Percentiles rank a stretch among this genome's conserved stretches.
Evolutionary conservation across 2,888 invertebrate species (phyloP).

Genomic region (Caenorhabditis sp.): DNA sequence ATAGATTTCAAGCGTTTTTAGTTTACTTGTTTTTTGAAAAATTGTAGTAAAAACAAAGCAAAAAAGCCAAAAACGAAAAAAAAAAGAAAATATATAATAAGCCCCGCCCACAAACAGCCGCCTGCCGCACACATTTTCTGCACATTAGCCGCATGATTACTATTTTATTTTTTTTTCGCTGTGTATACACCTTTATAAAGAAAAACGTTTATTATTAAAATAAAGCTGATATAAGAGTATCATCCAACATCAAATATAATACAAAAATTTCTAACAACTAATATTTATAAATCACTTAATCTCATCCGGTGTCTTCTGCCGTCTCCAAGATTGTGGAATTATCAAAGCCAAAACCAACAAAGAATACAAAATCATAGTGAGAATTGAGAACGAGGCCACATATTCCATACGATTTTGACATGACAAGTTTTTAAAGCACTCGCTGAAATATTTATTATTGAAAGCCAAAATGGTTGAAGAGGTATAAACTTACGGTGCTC

Average conservation of each 20-base stretch:
- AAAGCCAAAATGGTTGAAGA: too few species aligned
- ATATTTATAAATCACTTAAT: slow-evolving; percentile 31
- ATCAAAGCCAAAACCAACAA: slow-evolving; percentile 52
- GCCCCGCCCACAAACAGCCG: not conserved
- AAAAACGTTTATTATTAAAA: not conserved
- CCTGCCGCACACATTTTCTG: slow-evolving; percentile 14
- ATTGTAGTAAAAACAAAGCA: not conserved
- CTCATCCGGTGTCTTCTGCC: slow-evolving; percentile 61
- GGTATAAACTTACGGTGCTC: slow-evolving; percentile 1
- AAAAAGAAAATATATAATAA: not conserved
- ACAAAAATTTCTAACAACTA: too few species aligned
- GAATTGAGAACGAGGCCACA: slow-evolving; percentile 53
- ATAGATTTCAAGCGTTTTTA: too few species aligned
- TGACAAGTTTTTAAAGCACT: slow-evolving; percentile 47
- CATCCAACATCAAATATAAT: too few species aligned
- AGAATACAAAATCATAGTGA: slow-evolving; percentile 56
- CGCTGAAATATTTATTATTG: slow-evolving; percentile 23
- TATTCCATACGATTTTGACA: slow-evolving; percentile 50
- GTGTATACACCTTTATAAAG: too few species aligned
- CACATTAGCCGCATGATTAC: slow-evolving; percentile 10
- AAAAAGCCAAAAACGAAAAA: not conserved
- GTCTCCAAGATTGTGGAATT: slow-evolving; percentile 55
- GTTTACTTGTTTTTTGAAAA: too few species aligned
- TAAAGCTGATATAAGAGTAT: too few species aligned
- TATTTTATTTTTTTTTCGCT: not conserved